Evolutionary conservation across 2,888 invertebrate species (phyloP).

Genomic region (Psococerastis gibbosa): DNA sequence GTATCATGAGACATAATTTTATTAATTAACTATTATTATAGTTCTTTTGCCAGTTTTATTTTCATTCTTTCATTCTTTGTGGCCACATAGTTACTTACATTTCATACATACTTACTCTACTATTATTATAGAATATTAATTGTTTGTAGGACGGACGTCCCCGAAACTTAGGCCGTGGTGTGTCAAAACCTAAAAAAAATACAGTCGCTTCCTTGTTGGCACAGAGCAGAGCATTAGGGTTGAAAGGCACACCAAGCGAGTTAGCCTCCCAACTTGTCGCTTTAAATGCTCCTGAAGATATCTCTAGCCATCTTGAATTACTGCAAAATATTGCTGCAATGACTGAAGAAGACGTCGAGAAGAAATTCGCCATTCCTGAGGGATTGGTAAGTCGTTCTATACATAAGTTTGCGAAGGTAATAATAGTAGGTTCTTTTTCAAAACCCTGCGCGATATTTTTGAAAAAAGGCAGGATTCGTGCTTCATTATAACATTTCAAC

Average conservation of each 20-base stretch:
- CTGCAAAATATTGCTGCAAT: conserved; percentile 4
- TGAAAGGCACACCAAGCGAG: conserved; percentile 17
- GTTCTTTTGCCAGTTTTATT: neutral
- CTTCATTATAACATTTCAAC: too few species aligned
- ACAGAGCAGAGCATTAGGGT: conserved; percentile 63
- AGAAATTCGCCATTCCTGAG: neutral
- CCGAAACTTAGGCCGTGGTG: conserved; percentile 66
- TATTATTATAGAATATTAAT: too few species aligned
- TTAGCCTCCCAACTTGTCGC: conserved; percentile 11
- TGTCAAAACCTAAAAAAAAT: conserved; percentile 82
- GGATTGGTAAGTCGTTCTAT: conserved; percentile 1
- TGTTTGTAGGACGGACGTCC: conserved; percentile 49
- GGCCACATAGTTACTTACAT: too few species aligned
- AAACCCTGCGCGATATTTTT: too few species aligned
- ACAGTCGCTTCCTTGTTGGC: conserved; percentile 76
- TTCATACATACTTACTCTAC: too few species aligned
- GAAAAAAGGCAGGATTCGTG: too few species aligned
- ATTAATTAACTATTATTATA: neutral
- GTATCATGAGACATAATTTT: too few species aligned
- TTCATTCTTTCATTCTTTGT: conserved; percentile 24
- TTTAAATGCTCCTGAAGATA: conserved; percentile 1
- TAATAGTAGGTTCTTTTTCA: too few species aligned
- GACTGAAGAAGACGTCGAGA: neutral
- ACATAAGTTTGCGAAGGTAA: too few species aligned
- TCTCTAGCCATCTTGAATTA: conserved; percentile 1